Evolutionary conservation across 2,888 invertebrate species (phyloP).

Genomic region (Schizaphis graminum): DNA sequence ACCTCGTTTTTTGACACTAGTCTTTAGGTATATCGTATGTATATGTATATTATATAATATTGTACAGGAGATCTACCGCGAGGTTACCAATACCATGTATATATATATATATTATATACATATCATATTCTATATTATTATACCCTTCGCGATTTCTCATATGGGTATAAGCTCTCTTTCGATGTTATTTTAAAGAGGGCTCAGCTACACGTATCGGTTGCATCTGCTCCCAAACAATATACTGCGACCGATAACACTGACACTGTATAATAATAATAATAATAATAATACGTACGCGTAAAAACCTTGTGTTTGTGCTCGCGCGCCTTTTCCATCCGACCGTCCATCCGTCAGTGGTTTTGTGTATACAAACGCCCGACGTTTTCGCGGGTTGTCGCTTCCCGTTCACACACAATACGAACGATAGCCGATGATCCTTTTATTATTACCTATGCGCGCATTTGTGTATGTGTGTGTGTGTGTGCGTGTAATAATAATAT

Average conservation of each 20-base stretch:
- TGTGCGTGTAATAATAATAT: not conserved
- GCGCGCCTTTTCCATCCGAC: slow-evolving; percentile 24
- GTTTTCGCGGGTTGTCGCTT: slow-evolving; percentile 65
- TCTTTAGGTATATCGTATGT: not conserved
- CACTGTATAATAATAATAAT: slow-evolving; percentile 7
- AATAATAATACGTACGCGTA: not conserved
- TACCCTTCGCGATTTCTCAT: slow-evolving; percentile 29
- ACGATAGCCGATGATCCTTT: slow-evolving; percentile 58
- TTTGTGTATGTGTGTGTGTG: not conserved
- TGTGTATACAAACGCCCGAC: slow-evolving; percentile 51
- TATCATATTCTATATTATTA: not conserved
- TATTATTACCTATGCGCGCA: not conserved
- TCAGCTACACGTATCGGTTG: slow-evolving; percentile 39
- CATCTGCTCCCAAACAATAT: slow-evolving; percentile 53
- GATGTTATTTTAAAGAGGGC: slow-evolving; percentile 63
- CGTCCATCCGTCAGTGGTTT: slow-evolving; percentile 50
- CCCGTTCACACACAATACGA: slow-evolving; percentile 35
- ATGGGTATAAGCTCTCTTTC: slow-evolving; percentile 32
- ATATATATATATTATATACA: too few species aligned
- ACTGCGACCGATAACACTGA: not conserved
- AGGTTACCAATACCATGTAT: not conserved
- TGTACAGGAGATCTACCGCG: not conserved
- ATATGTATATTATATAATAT: not conserved
- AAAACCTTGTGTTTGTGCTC: not conserved
- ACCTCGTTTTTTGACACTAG: not conserved